Conservation (phyloP, 1,140 invertebrate species). For the Dinothrombium tinctorium region DNA sequence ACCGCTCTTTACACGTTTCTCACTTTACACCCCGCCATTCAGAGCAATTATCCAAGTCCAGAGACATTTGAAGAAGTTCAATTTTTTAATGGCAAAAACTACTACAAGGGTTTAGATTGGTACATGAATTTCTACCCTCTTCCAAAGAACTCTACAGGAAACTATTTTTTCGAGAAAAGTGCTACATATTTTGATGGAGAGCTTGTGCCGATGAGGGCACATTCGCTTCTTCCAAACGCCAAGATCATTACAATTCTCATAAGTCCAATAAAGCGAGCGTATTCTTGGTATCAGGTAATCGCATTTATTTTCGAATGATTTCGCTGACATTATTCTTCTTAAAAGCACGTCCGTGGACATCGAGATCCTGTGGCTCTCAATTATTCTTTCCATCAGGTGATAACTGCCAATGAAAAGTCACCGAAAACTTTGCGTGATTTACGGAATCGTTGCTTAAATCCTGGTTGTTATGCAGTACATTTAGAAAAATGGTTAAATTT, state of each 20-base stretch:
- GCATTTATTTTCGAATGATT: not conserved
- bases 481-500: constrained; percentile 81
- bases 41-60: constrained; percentile 67
- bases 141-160: constrained; percentile 18
- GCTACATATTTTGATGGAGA: constrained; percentile 98
- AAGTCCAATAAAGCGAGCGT: constrained; percentile 80
- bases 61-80: constrained; percentile 96
- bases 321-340: constrained; percentile 4
- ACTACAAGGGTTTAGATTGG: constrained; percentile 82
- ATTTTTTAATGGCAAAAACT: constrained; percentile 96
- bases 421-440: constrained; percentile 62
- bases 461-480: constrained; percentile 87
- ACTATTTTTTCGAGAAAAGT: constrained; percentile 79
- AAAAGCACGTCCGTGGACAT: constrained; percentile 73
- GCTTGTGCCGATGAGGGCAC: constrained; percentile 61
- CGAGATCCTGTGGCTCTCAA: constrained; percentile 69
- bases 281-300: constrained; percentile 71
- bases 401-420: constrained; percentile 62
- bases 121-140: constrained; percentile 82
- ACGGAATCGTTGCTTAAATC: constrained; percentile 64
- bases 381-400: constrained; percentile 76
- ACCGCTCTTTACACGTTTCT: constrained; percentile 92
- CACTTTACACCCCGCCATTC: constrained; percentile 74
- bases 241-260: constrained; percentile 82
- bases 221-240: constrained; percentile 66